phyloP scores from a whole-genome alignment of 1,140 invertebrate genomes.

The Brachionus angularis region DNA sequence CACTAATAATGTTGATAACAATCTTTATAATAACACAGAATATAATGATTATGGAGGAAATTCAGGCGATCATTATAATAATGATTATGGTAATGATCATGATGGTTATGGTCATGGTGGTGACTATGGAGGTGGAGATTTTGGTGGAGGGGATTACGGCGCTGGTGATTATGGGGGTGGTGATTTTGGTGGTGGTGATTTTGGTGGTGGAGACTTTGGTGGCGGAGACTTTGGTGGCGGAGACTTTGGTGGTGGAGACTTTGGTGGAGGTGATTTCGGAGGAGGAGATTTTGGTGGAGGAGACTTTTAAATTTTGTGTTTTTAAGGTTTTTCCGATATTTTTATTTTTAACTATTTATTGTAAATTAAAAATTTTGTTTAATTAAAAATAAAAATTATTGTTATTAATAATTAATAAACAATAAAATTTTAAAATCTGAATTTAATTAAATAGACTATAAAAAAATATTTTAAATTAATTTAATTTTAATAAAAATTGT shows the following conservation, averaged over 20 bases:
- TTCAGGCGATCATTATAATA: neutral
- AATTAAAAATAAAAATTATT: no score
- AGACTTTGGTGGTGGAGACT: constrained; percentile 11
- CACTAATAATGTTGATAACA: constrained; percentile 21
- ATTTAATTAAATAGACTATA: no score
- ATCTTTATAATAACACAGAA: neutral
- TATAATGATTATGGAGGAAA: neutral
- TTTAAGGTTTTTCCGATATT: no score
- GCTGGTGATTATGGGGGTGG: constrained; percentile 29
- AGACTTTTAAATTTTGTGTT: no score
- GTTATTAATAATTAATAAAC: no score
- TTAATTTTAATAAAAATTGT: no score
- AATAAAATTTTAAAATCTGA: no score
- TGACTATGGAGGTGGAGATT: neutral
- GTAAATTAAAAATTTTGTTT: no score
- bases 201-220: constrained; percentile 30
- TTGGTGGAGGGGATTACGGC: neutral
- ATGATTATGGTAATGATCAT: neutral
- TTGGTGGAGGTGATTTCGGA: constrained; percentile 37
- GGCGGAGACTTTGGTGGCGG: constrained; percentile 13
- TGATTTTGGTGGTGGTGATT: constrained; percentile 36
- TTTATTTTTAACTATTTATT: no score
- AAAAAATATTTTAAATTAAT: no score
- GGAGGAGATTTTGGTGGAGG: constrained; percentile 41
- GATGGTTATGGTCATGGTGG: neutral